Conservation (phyloP, 2,797 vertebrate genomes). For the Ataeniobius toweri region DNA sequence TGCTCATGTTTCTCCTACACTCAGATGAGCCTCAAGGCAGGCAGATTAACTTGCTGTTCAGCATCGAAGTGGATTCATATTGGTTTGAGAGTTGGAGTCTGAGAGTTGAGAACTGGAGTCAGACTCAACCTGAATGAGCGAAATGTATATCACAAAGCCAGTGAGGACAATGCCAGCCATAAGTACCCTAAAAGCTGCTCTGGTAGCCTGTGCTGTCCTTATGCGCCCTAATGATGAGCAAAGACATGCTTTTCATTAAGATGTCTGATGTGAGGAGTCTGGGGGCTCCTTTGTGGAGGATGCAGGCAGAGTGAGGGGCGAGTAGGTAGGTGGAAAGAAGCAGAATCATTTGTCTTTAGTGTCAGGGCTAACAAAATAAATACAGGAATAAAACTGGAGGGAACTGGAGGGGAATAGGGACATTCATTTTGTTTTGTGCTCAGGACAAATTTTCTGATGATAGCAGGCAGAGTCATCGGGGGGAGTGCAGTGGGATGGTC, state of each 20-base stretch:
- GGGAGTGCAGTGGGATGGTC: slow-evolving; percentile 67
- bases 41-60: background rate
- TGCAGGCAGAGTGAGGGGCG: slow-evolving; percentile 57
- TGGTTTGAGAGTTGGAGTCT: too few relatives aligned
- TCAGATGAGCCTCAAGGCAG: background rate
- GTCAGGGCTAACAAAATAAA: slow-evolving; percentile 45
- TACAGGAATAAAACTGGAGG: slow-evolving; percentile 15
- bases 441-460: slow-evolving; percentile 63
- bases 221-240: slow-evolving; percentile 69
- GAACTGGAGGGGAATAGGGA: slow-evolving; percentile 43
- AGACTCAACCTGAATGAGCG: background rate
- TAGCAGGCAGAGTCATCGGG: slow-evolving; percentile 56
- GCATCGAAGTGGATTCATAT: background rate
- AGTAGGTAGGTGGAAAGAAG: slow-evolving; percentile 47
- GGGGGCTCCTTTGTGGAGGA: slow-evolving; percentile 67
- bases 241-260: slow-evolving; percentile 69
- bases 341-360: slow-evolving; percentile 63
- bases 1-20: background rate
- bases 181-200: slow-evolving; percentile 18
- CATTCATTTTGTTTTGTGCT: slow-evolving; percentile 48
- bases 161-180: background rate
- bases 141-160: slow-evolving; percentile 3
- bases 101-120: background rate
- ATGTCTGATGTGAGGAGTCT: slow-evolving; percentile 59
- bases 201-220: slow-evolving; percentile 37